A percentile compares a stretch with the other conserved stretches of the same genome.
Evolutionary conservation across 92 coral and sea anemone species (phyloP).

Genomic region (Chrysogorgia sp.): DNA sequence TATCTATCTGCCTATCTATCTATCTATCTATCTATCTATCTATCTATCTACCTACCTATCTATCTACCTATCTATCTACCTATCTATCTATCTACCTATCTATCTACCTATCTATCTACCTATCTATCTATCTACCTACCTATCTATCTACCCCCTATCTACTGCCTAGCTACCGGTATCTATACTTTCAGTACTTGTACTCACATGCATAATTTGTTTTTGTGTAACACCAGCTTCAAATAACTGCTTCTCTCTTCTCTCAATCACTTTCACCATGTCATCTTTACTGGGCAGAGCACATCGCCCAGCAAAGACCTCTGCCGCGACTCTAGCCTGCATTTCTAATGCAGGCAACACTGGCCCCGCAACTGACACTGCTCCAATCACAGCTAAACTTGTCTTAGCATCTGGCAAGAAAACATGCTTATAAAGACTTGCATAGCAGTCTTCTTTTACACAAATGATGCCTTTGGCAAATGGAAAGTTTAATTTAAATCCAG

Average conservation of each 20-base stretch:
- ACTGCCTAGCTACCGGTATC: background rate
- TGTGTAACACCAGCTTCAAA: constrained; percentile 12
- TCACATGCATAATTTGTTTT: background rate
- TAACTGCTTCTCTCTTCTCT: constrained; percentile 8
- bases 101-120: too few species aligned
- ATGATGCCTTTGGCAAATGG: constrained; percentile 67
- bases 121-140: background rate
- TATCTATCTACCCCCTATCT: background rate
- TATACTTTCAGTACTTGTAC: background rate
- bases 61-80: too few species aligned
- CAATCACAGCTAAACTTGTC: constrained; percentile 77
- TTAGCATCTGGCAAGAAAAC: constrained; percentile 67
- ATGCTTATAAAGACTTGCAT: constrained; percentile 71
- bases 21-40: too few species aligned
- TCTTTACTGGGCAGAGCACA: constrained; percentile 62
- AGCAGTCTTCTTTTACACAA: constrained; percentile 48
- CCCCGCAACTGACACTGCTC: constrained; percentile 64
- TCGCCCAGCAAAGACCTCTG: constrained; percentile 68
- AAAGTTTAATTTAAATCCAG: constrained; percentile 66
- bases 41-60: too few species aligned
- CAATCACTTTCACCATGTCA: constrained; percentile 64
- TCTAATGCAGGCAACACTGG: constrained; percentile 66
- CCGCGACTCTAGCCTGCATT: constrained; percentile 85
- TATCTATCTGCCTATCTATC: too few species aligned
- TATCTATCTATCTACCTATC: too few species aligned